Evolutionary conservation across 1,140 invertebrate species (phyloP).

Genomic region (Heliconius congener): DNA sequence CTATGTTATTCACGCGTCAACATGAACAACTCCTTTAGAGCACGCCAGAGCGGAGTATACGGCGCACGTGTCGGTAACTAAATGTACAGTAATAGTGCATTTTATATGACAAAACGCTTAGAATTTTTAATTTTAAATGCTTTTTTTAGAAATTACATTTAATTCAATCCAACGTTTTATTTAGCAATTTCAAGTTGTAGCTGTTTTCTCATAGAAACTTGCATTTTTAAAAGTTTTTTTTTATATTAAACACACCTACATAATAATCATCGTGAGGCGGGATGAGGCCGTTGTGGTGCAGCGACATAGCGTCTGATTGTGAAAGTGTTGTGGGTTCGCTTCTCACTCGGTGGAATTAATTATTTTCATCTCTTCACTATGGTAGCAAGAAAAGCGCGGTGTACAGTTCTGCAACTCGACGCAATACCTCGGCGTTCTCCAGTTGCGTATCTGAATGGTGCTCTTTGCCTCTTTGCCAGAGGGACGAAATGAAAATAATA

Average conservation of each 20-base stretch:
- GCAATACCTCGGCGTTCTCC: too few species aligned
- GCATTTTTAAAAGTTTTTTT: too few species aligned
- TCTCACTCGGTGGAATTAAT: too few species aligned
- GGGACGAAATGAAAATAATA: too few species aligned
- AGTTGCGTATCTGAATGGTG: too few species aligned
- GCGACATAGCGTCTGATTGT: too few species aligned
- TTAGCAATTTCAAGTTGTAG: background rate
- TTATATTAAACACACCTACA: too few species aligned
- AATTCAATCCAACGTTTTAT: background rate
- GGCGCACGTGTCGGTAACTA: background rate
- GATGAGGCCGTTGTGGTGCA: background rate
- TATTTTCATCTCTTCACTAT: too few species aligned
- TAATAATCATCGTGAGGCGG: background rate
- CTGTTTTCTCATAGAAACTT: background rate
- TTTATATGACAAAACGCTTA: background rate
- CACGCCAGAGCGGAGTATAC: background rate
- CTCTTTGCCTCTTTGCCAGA: too few species aligned
- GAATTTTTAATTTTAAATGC: background rate
- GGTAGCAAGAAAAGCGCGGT: too few species aligned
- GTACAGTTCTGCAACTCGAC: too few species aligned
- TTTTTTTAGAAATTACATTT: background rate
- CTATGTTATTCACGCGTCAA: constrained; percentile 9
- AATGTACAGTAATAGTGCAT: background rate
- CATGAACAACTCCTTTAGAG: background rate
- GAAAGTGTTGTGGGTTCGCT: too few species aligned